Percentiles rank a stretch among this genome's conserved stretches.
Conservation (phyloP, 53 echinoderm and acorn worm genomes). For the Arbacia lixula region DNA sequence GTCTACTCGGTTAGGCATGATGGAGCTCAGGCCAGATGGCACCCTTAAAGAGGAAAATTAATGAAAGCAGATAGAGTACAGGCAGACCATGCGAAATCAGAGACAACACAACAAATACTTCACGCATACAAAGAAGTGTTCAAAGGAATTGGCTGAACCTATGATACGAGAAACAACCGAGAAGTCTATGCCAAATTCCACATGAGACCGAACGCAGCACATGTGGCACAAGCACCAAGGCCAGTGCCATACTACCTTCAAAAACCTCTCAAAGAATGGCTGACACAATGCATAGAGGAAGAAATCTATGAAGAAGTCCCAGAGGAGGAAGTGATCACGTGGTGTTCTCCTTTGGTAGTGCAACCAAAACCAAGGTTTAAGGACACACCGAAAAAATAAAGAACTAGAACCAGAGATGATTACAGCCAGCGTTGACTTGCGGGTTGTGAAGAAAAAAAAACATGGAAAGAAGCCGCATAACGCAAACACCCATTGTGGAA, state of each 20-base stretch:
- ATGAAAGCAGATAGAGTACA: background rate
- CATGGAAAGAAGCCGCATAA: conserved; percentile 48
- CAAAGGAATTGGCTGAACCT: conserved; percentile 56
- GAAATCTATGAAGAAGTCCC: conserved; percentile 44
- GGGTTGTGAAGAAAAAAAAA: conserved; percentile 63
- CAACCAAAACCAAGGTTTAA: conserved; percentile 32
- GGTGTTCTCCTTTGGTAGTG: conserved; percentile 20
- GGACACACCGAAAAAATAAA: background rate
- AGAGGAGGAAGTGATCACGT: conserved; percentile 30
- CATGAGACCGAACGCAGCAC: conserved; percentile 54
- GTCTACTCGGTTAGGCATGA: conserved; percentile 31
- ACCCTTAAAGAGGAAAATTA: conserved; percentile 9
- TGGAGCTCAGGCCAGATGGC: conserved; percentile 53
- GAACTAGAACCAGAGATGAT: conserved; percentile 38
- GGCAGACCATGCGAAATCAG: background rate
- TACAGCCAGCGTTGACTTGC: conserved; percentile 67
- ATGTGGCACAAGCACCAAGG: conserved; percentile 59
- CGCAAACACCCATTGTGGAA: conserved; percentile 63
- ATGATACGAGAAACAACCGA: conserved; percentile 34
- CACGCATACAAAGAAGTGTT: conserved; percentile 48
- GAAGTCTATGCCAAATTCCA: conserved; percentile 58
- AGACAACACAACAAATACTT: background rate
- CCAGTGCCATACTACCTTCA: conserved; percentile 61
- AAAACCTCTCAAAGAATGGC: conserved; percentile 33
- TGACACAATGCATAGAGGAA: background rate